Conservation (phyloP, 2,888 invertebrate genomes). For the Lithosia quadra region DNA sequence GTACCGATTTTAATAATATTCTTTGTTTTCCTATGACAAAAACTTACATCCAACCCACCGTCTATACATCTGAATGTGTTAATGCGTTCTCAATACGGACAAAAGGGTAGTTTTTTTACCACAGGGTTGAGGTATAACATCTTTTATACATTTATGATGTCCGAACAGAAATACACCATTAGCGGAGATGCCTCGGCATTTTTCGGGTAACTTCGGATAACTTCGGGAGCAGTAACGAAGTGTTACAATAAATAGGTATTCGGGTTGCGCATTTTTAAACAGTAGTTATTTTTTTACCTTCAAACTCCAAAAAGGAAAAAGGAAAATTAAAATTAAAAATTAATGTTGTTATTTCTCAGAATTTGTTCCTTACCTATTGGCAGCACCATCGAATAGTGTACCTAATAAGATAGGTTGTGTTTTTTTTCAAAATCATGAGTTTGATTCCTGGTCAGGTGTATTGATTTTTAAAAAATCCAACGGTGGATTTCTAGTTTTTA, state of each 20-base stretch:
- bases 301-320: no score
- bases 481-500: no score
- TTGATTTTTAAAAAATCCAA: no score
- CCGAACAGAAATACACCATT: constrained; percentile 67
- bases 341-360: no score
- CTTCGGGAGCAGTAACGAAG: constrained; percentile 15
- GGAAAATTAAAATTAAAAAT: no score
- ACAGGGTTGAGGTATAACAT: constrained; percentile 50
- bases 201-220: constrained; percentile 41
- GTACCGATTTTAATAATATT: not conserved
- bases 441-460: no score
- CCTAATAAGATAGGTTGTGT: no score
- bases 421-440: no score
- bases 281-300: not conserved
- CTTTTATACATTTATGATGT: constrained; percentile 73
- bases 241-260: not conserved
- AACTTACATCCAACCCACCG: constrained; percentile 24
- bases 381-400: no score
- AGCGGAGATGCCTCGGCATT: constrained; percentile 42
- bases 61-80: constrained; percentile 57
- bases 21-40: constrained; percentile 24
- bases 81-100: constrained; percentile 69
- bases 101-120: constrained; percentile 64
- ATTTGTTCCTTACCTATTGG: no score
- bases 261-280: not conserved